phyloP scores from a whole-genome alignment of 1,140 invertebrate species.

The Brachionus angularis region DNA sequence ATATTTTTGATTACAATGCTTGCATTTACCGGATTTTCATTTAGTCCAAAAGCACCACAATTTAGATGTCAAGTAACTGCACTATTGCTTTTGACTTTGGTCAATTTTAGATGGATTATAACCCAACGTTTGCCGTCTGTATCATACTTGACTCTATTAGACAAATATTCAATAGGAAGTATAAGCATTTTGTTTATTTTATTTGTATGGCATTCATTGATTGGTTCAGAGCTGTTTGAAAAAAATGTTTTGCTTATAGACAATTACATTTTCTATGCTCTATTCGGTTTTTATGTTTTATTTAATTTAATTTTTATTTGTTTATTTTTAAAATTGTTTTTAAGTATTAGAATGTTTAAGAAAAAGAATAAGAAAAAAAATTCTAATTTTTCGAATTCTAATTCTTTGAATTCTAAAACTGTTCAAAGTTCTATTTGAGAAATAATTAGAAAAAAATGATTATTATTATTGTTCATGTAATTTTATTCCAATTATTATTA shows the following conservation, averaged over 20 bases:
- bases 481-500: no score
- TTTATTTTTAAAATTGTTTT: constrained; percentile 10
- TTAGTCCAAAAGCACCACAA: constrained; percentile 21
- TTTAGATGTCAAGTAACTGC: constrained; percentile 34
- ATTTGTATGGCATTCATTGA: constrained; percentile 42
- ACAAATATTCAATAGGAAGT: constrained; percentile 34
- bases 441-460: no score
- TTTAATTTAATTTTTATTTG: constrained; percentile 14
- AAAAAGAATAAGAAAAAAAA: constrained; percentile 1
- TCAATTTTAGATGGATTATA: constrained; percentile 42
- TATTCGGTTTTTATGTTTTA: background rate
- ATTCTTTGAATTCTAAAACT: no score
- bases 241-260: background rate
- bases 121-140: constrained; percentile 29
- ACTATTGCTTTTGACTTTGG: constrained; percentile 12
- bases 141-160: constrained; percentile 40
- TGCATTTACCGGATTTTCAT: background rate
- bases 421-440: no score
- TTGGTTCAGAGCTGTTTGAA: background rate
- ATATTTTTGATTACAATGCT: constrained; percentile 34
- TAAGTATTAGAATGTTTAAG: background rate
- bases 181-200: constrained; percentile 20
- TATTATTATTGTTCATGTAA: no score
- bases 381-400: no score
- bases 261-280: constrained; percentile 10